A percentile compares a stretch with the other conserved stretches of the same genome.
These are phyloP conservation scores for Sinocyclocheilus anophthalmus DNA, from an alignment of 2,113 vertebrate species.

Conservation along the genomic window DNA sequence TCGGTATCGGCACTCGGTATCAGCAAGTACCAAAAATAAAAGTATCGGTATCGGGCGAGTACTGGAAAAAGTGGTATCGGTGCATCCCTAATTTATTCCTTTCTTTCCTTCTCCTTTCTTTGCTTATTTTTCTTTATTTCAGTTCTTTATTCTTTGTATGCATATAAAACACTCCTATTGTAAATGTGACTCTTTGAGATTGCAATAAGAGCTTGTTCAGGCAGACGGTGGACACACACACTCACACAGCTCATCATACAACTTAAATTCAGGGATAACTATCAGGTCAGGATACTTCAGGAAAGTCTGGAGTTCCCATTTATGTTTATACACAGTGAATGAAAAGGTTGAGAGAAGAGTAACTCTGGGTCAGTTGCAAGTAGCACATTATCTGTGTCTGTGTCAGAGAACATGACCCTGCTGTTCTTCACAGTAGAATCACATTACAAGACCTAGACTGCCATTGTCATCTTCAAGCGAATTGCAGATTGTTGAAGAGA, in stretches of 20 bases:
- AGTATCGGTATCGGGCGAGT: too few species aligned
- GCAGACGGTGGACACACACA: not conserved
- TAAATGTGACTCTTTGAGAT: not conserved
- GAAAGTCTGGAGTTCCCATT: not conserved
- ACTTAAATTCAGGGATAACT: not conserved
- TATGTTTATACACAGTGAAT: constrained; percentile 3
- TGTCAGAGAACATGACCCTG: constrained; percentile 11
- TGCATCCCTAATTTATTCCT: too few species aligned
- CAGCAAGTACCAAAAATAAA: too few species aligned
- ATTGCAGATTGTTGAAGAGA: constrained; percentile 17
- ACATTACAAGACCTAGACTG: constrained; percentile 29
- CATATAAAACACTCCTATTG: not conserved
- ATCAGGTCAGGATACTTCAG: constrained; percentile 15
- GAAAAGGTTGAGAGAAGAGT: constrained; percentile 12
- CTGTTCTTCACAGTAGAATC: constrained; percentile 26
- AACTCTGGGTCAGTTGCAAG: constrained; percentile 4
- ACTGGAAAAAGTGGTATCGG: too few species aligned
- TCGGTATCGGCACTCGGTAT: too few species aligned
- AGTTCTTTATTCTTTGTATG: not conserved
- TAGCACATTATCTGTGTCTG: constrained; percentile 10
- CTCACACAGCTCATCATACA: not conserved
- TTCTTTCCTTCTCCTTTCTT: not conserved
- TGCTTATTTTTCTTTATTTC: not conserved
- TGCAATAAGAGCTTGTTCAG: not conserved
- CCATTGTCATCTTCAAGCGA: constrained; percentile 21